Base-by-base conservation (phyloP, 2,113 vertebrate genomes). In the Phaethornis superciliosus region DNA sequence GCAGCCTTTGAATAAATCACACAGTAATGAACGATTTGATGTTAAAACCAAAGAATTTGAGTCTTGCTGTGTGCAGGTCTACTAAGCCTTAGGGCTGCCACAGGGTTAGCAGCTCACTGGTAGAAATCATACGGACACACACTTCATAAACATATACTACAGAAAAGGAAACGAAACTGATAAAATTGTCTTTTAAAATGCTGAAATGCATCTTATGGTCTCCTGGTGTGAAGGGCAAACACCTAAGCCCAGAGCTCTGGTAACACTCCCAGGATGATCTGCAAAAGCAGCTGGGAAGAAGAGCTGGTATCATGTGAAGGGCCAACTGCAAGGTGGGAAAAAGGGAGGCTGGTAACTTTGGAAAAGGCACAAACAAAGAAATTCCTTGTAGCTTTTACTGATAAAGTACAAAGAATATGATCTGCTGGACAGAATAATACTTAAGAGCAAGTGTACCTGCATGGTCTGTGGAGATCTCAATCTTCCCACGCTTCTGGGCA, bases 1-100 rank as follows among this genome's bases (percentile, higher is more conserved):
- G n/a, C 65, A 88, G 81, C 74, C 70, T 89, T 89, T 88, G 85
- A 95, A 93, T 82, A 89, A 87, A 94, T 94, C 78, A 89, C 77
- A 56, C 49, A 82, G 56, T 87, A 87, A 95, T 0, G 6, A 88
- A 89, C 3, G 5, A 90, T 81, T 90, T 71, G 44, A 81, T 93
- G 74, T 52, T 89, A 94, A 85, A 92, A 46, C 56, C 32, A 71
- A 95, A 78, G 76, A 85, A 93, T 83, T 81, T 67, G 51, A 90
- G 68, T 71, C 64, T 81, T 78, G 37, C 23, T 90, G 64, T 1
- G 3, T 80, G 20, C 59, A 75, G 88, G 64, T 54, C 64, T 77
- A 28, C 79, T 47, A 23, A 93, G 77, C 40, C 67, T 79, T 86
- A 64, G 37, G 60, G 56, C 47, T 81, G 68, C 51, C 42, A 70